phyloP scores from a whole-genome alignment of 2,113 vertebrate genomes.

The Heterotis niloticus region DNA sequence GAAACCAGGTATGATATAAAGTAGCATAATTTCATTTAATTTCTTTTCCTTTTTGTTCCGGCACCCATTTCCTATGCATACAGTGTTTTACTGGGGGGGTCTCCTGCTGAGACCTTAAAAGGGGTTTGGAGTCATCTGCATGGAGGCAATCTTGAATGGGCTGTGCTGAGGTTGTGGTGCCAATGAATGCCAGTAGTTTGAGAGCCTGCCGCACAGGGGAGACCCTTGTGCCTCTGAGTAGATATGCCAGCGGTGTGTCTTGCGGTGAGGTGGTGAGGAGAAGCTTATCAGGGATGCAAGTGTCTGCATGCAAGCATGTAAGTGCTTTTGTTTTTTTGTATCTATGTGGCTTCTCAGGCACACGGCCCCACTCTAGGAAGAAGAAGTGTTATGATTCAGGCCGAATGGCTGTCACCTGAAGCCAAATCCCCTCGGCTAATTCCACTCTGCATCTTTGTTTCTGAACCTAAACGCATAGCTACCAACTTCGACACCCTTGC shows the following conservation, averaged over 20 bases:
- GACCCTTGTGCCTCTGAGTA: not conserved
- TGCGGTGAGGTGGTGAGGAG: too few relatives aligned
- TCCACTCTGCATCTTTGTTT: constrained; percentile 17
- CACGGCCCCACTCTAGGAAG: too few relatives aligned
- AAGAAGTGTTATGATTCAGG: not conserved
- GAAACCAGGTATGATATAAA: constrained; percentile 47
- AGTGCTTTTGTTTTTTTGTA: not conserved
- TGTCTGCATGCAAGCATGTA: not conserved
- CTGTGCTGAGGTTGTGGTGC: constrained; percentile 24
- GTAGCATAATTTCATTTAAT: constrained; percentile 63
- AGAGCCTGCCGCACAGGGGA: not conserved
- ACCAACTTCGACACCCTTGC: constrained; percentile 73
- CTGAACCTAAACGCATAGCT: constrained; percentile 65
- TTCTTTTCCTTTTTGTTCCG: constrained; percentile 53
- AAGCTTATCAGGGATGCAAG: not conserved
- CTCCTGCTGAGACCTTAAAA: constrained; percentile 53
- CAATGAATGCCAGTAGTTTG: not conserved
- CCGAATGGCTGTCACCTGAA: not conserved
- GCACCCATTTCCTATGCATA: constrained; percentile 57
- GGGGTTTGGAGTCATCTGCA: constrained; percentile 63
- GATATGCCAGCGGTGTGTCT: not conserved
- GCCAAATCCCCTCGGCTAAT: not conserved
- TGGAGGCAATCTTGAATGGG: constrained; percentile 38
- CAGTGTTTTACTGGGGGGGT: constrained; percentile 71
- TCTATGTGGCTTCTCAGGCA: not conserved